Percentiles rank a stretch among this genome's conserved stretches.
These are phyloP conservation scores for Antennarius striatus DNA, from an alignment of 2,113 vertebrate species.

Conservation along the genomic window DNA sequence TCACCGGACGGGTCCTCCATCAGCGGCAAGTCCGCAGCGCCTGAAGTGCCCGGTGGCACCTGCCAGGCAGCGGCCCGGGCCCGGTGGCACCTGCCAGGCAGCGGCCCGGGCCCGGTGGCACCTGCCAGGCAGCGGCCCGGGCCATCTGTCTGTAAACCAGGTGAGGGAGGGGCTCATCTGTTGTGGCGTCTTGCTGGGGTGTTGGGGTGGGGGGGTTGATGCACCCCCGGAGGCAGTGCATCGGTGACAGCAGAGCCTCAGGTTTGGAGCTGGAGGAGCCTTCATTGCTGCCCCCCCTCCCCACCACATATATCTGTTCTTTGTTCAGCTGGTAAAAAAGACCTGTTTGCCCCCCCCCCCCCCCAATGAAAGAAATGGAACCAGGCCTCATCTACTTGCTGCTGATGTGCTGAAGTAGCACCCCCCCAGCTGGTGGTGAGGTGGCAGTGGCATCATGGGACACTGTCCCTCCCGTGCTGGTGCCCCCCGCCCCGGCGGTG, in stretches of 20 bases:
- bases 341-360: neutral
- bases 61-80: constrained; percentile 57
- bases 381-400: neutral
- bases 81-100: constrained; percentile 25
- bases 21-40: constrained; percentile 14
- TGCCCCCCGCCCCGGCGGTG: neutral
- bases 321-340: too few species aligned
- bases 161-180: too few species aligned
- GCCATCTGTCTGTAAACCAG: too few species aligned
- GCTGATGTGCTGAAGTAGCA: constrained; percentile 32
- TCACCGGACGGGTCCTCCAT: neutral
- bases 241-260: too few species aligned
- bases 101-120: too few species aligned
- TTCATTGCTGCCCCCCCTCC: neutral
- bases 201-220: too few species aligned
- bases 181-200: too few species aligned
- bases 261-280: neutral
- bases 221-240: too few species aligned
- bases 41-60: constrained; percentile 47
- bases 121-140: too few species aligned
- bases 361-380: neutral
- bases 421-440: constrained; percentile 56
- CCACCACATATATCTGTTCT: too few species aligned
- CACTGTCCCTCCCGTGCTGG: neutral
- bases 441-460: constrained; percentile 28